phyloP scores from a whole-genome alignment of 2,797 vertebrate genomes.

The Tympanoctomys barrerae region DNA sequence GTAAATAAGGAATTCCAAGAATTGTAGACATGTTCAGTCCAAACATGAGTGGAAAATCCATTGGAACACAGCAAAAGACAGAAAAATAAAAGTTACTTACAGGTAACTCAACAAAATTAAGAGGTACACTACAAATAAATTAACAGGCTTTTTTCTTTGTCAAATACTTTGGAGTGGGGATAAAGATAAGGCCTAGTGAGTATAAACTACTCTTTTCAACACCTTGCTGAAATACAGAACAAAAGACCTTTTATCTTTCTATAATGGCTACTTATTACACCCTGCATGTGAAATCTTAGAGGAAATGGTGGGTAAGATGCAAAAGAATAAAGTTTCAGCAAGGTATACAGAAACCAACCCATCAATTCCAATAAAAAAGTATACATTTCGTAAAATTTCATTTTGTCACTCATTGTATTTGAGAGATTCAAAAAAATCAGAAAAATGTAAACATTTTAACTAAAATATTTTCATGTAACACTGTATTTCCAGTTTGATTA shows the following conservation, averaged over 20 bases:
- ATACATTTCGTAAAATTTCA: conserved; percentile 8
- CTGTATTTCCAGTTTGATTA: conserved; percentile 60
- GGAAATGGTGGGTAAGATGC: conserved; percentile 46
- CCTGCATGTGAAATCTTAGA: neutral
- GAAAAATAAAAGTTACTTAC: conserved; percentile 88
- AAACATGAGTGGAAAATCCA: conserved; percentile 79
- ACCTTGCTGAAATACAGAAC: conserved; percentile 2
- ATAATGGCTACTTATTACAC: conserved; percentile 15
- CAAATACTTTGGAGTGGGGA: neutral
- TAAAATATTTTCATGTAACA: conserved; percentile 30
- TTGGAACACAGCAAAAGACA: conserved; percentile 73
- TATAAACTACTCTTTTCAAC: conserved; percentile 28
- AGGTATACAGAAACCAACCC: neutral
- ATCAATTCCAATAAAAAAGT: neutral
- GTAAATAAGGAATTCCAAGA: conserved; percentile 76
- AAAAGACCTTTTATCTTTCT: conserved; percentile 29
- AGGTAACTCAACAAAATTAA: conserved; percentile 84
- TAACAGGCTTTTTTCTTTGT: neutral
- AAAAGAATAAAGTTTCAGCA: conserved; percentile 61
- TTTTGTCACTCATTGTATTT: conserved; percentile 51
- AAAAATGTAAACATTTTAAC: conserved; percentile 51
- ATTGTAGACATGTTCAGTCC: conserved; percentile 66
- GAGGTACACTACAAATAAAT: conserved; percentile 57
- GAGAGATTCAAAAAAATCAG: conserved; percentile 10
- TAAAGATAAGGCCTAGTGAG: neutral